Base-by-base conservation (phyloP, 2,888 invertebrate genomes). In the Ectropis crepuscularia region DNA sequence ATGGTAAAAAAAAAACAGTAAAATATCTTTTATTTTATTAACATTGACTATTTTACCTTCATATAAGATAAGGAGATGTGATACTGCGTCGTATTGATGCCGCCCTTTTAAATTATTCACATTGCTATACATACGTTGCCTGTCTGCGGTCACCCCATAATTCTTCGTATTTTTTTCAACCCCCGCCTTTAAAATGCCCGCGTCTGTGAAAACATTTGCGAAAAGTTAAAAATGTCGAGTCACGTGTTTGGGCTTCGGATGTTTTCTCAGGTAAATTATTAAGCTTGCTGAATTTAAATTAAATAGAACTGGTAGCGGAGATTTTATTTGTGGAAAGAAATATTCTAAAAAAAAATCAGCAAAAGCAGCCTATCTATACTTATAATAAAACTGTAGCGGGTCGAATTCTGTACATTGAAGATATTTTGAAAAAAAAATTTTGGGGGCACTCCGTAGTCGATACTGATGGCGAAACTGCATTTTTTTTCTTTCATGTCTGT, bases 71-170 rank as follows among this genome's bases (percentile, higher is more conserved):
- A 10, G n/a, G 16, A 63, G 42, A 0, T 63, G 12, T 2, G 28
- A 5, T 11, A 57, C 64, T 57, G 64, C 11, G n/a, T 45, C 48
- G 5, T 12, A 38, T 9, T 50, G 7, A 10, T 43, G 6, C 57
- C 72, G 71, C 73, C 70, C 76, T 76, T 73, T 82, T 85, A 85
- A 87, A 85, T 86, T 88, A 88, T 87, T 86, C 83, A 82, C 78
- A 77, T 77, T 75, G 79, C 78, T 81, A 80, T 80, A 75, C 83
- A 77, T 82, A 83, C 82, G 83, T 82, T 76, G 78, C 79, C 72
- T 80, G 82, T 83, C 81, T 79, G 79, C 78, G 78, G 81, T 72
- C 76, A 77, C 76, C 76, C 76, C 71, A 79, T 80, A 81, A 77
- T 78, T 80, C 77, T 76, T 77, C 78, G 75, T 80, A 76, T 75